Evolutionary conservation across 2,113 vertebrate genomes (phyloP).

Genomic region (Syrrhaptes paradoxus): DNA sequence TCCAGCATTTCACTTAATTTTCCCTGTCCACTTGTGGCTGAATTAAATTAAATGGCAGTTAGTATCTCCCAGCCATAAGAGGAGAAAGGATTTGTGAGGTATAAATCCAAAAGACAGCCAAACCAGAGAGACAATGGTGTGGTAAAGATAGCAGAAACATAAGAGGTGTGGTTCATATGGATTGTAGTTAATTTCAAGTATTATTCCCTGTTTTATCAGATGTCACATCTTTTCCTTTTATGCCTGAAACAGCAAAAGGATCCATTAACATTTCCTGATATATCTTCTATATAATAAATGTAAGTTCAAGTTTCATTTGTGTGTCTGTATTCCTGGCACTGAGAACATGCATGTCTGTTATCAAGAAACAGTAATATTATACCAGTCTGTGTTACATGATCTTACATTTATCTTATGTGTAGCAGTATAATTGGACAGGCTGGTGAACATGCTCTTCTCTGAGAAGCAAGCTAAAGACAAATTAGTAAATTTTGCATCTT

Average conservation of each 20-base stretch:
- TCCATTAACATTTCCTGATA: neutral
- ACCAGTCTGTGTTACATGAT: neutral
- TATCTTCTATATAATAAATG: neutral
- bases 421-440: neutral
- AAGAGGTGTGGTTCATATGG: neutral
- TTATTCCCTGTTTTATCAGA: neutral
- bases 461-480: neutral
- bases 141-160: neutral
- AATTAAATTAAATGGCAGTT: neutral
- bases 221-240: neutral
- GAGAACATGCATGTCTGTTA: fast-evolving
- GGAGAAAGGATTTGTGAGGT: neutral
- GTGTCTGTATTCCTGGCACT: neutral
- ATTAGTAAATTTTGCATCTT: neutral
- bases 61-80: neutral
- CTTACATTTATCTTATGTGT: neutral
- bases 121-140: neutral
- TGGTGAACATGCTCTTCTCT: neutral
- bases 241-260: neutral
- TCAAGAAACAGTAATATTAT: neutral
- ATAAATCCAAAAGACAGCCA: neutral
- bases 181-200: neutral
- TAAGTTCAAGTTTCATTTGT: neutral
- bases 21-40: neutral
- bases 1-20: neutral